phyloP scores from a whole-genome alignment of 2,888 invertebrate genomes.

The Lamproptera curius region DNA sequence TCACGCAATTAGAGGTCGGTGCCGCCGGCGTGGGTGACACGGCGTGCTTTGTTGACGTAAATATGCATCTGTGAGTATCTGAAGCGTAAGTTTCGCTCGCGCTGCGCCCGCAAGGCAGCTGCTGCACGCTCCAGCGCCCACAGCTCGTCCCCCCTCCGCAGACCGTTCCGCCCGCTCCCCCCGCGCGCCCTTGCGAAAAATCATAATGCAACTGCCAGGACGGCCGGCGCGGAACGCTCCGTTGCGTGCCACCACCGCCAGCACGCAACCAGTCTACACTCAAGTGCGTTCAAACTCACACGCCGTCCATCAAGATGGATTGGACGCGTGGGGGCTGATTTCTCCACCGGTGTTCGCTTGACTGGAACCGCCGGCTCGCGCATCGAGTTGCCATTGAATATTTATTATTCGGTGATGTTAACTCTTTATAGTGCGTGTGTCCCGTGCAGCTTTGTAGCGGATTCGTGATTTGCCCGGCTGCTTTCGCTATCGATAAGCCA shows the following conservation, averaged over 20 bases:
- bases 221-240: slow-evolving; percentile 73
- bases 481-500: slow-evolving; percentile 21
- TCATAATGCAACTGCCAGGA: slow-evolving; percentile 77
- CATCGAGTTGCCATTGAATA: slow-evolving; percentile 64
- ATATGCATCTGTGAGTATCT: slow-evolving; percentile 37
- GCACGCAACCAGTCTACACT: slow-evolving; percentile 74
- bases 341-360: slow-evolving; percentile 59
- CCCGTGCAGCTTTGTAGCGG: slow-evolving; percentile 17
- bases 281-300: slow-evolving; percentile 75
- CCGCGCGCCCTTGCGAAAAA: slow-evolving; percentile 72
- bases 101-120: slow-evolving; percentile 58
- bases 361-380: slow-evolving; percentile 49
- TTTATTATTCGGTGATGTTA: slow-evolving; percentile 66
- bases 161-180: slow-evolving; percentile 45
- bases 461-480: slow-evolving; percentile 2
- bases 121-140: slow-evolving; percentile 69
- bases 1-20: slow-evolving; percentile 31
- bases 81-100: slow-evolving; percentile 56
- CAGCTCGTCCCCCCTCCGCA: slow-evolving; percentile 47
- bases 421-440: slow-evolving; percentile 45
- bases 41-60: slow-evolving; percentile 33
- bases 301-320: slow-evolving; percentile 74
- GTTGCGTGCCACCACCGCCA: slow-evolving; percentile 46
- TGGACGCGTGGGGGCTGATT: slow-evolving; percentile 67
- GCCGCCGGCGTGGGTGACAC: not conserved